Evolutionary conservation across 2,888 invertebrate genomes (phyloP).

Genomic region (Drosophila colorata): DNA sequence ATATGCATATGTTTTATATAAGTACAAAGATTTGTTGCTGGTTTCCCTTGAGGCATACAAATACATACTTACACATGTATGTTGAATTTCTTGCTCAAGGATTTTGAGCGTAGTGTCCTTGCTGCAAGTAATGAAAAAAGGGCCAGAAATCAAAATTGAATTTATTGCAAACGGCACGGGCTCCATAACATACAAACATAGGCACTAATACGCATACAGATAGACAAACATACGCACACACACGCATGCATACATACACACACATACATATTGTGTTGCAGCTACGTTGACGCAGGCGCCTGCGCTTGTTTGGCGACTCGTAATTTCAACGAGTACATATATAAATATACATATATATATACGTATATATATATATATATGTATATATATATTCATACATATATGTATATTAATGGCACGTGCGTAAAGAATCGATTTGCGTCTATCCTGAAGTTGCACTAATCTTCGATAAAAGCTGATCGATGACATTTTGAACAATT

Average conservation of each 20-base stretch:
- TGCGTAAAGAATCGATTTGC: conserved; percentile 48
- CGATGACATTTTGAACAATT: conserved; percentile 14
- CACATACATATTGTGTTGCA: conserved; percentile 19
- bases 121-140: conserved; percentile 32
- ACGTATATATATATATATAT: not conserved
- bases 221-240: not conserved
- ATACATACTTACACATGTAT: not conserved
- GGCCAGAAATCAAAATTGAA: conserved; percentile 28
- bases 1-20: not conserved
- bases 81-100: conserved; percentile 37
- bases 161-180: conserved; percentile 45
- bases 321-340: conserved; percentile 20
- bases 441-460: conserved; percentile 11
- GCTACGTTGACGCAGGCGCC: conserved; percentile 35
- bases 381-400: not conserved
- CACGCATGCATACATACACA: not conserved
- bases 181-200: conserved; percentile 6
- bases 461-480: conserved; percentile 21
- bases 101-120: conserved; percentile 41
- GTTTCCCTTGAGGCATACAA: not conserved
- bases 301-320: conserved; percentile 37
- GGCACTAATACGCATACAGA: not conserved
- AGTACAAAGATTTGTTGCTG: not conserved
- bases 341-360: not conserved
- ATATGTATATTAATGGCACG: conserved; percentile 31